phyloP scores from a whole-genome alignment of 2,888 invertebrate genomes.

The Patella caerulea region DNA sequence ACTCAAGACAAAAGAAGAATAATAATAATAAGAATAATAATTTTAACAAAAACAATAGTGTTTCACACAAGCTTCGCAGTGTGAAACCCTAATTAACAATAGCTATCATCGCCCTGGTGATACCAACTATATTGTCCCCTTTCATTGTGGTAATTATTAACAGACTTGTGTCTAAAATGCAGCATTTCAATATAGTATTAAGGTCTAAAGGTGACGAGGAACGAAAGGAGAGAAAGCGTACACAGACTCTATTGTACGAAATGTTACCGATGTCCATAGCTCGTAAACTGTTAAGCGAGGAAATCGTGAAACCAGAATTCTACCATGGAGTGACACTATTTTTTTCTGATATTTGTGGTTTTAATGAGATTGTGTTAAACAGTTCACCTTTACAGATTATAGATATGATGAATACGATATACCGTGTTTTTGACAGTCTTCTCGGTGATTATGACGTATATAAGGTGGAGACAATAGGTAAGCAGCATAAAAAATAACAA shows the following conservation, averaged over 20 bases:
- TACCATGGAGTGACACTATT: conserved; percentile 41
- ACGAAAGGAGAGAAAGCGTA: conserved; percentile 42
- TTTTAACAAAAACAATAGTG: too few relatives aligned
- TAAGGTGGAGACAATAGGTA: conserved; percentile 63
- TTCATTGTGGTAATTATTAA: conserved; percentile 38
- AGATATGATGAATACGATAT: conserved; percentile 54
- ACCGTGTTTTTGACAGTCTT: conserved; percentile 49
- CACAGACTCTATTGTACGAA: conserved; percentile 43
- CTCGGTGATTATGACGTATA: conserved; percentile 56
- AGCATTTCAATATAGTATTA: conserved; percentile 24
- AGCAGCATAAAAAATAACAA: conserved; percentile 4
- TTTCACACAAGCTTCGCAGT: too few relatives aligned
- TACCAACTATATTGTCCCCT: conserved; percentile 35
- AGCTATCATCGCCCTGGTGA: conserved; percentile 24
- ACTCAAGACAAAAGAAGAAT: too few relatives aligned
- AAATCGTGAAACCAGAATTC: conserved; percentile 40
- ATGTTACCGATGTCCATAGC: conserved; percentile 47
- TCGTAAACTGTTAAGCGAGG: conserved; percentile 36
- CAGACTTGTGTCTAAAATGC: conserved; percentile 25
- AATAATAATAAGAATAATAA: too few relatives aligned
- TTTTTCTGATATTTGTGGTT: conserved; percentile 51
- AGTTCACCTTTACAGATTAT: conserved; percentile 60
- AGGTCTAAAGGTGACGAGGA: neutral
- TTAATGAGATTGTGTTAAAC: conserved; percentile 44
- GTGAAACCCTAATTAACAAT: too few relatives aligned